These are phyloP conservation scores for Eriosoma lanigerum DNA, from an alignment of 1,140 invertebrate species.

Conservation along the genomic window DNA sequence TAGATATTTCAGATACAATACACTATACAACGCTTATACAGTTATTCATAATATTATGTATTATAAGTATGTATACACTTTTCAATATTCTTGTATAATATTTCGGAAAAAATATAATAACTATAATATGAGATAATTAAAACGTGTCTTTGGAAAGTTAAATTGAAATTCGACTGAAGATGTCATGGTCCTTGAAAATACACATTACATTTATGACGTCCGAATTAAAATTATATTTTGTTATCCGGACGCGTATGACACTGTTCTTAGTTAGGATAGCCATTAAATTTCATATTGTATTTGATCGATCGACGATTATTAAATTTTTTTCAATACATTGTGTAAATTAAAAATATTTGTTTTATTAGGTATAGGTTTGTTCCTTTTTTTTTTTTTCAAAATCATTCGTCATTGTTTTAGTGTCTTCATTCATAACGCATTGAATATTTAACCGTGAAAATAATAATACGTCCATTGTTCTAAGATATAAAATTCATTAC, in stretches of 20 bases:
- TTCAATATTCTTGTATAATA: neutral
- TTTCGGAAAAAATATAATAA: neutral
- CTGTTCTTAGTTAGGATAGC: too few species aligned
- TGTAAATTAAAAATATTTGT: neutral
- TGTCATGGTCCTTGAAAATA: constrained; percentile 12
- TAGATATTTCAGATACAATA: neutral
- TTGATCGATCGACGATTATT: neutral
- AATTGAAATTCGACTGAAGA: constrained; percentile 39
- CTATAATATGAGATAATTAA: neutral
- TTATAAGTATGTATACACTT: neutral
- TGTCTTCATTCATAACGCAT: neutral
- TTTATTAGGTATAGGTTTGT: neutral
- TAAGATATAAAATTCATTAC: constrained; percentile 34
- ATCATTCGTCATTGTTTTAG: neutral
- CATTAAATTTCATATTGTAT: neutral
- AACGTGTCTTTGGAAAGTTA: constrained; percentile 33
- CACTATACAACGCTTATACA: too few species aligned
- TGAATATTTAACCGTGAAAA: constrained; percentile 14
- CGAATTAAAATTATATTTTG: constrained; percentile 11
- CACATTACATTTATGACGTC: constrained; percentile 8
- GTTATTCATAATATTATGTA: too few species aligned
- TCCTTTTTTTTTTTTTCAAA: neutral
- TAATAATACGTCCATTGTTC: constrained; percentile 31
- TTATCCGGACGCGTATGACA: neutral
- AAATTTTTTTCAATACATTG: neutral